These are phyloP conservation scores for Eupelmus urozonus DNA, from an alignment of 2,888 invertebrate species.

Conservation along the genomic window DNA sequence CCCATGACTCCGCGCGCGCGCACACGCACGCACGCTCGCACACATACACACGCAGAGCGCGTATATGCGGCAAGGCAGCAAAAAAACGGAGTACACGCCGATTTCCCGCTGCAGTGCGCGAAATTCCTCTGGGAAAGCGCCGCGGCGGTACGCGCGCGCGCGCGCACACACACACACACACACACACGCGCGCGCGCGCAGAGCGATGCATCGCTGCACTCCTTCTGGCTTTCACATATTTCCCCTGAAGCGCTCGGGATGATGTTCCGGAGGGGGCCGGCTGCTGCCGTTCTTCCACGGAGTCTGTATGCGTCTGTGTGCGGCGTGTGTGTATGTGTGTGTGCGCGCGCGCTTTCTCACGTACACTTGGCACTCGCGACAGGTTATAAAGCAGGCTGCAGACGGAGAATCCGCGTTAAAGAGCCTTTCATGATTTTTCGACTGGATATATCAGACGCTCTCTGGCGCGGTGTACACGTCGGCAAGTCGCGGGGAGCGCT, in stretches of 20 bases:
- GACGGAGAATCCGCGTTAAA: too few species aligned
- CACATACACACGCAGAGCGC: slow-evolving; percentile 47
- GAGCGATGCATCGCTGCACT: too few species aligned
- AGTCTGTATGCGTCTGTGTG: too few species aligned
- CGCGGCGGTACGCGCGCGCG: neutral
- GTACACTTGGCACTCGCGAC: neutral
- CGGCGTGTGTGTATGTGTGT: neutral
- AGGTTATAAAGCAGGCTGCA: neutral
- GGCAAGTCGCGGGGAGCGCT: too few species aligned
- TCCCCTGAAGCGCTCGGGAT: neutral
- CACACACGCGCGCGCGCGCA: neutral
- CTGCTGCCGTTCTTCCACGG: neutral
- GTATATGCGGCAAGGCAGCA: slow-evolving; percentile 8
- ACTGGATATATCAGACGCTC: too few species aligned
- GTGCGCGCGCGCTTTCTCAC: neutral
- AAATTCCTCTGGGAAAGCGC: slow-evolving; percentile 13
- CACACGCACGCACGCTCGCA: slow-evolving; percentile 36
- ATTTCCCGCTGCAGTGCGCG: slow-evolving; percentile 4
- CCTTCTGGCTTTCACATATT: slow-evolving; percentile 22
- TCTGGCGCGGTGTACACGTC: too few species aligned
- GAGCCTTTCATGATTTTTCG: too few species aligned
- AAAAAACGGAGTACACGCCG: neutral
- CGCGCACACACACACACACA: neutral
- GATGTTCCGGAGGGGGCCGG: neutral
- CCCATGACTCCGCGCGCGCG: slow-evolving; percentile 20